Conservation (phyloP, 2,113 vertebrate genomes). For the Cebidichthys violaceus region DNA sequence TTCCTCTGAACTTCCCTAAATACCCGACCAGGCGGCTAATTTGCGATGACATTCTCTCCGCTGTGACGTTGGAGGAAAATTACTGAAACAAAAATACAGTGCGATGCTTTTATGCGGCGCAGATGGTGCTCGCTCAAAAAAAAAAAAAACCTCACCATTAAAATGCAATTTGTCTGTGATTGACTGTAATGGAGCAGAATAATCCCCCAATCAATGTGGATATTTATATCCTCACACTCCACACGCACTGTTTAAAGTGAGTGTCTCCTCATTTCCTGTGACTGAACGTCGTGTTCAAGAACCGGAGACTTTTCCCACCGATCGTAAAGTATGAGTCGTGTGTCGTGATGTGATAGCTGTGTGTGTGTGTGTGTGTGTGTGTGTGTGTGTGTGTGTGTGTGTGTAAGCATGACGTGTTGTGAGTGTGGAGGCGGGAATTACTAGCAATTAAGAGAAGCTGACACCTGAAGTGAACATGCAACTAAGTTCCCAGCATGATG, state of each 20-base stretch:
- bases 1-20: conserved; percentile 42
- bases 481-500: too few species aligned
- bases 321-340: conserved; percentile 27
- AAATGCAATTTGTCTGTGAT: conserved; percentile 71
- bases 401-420: background rate
- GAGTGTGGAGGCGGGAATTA: background rate
- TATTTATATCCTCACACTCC: conserved; percentile 46
- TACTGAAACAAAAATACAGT: conserved; percentile 36
- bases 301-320: background rate
- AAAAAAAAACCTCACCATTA: conserved; percentile 23
- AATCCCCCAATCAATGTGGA: conserved; percentile 53
- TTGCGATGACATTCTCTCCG: conserved; percentile 47
- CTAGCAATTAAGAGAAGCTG: background rate
- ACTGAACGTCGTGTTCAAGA: conserved; percentile 18
- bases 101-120: conserved; percentile 51
- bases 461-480: conserved; percentile 11
- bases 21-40: conserved; percentile 44
- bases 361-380: background rate
- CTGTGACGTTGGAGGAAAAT: conserved; percentile 55
- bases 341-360: conserved; percentile 11
- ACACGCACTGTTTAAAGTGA: background rate
- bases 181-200: conserved; percentile 69
- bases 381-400: too few species aligned
- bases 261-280: conserved; percentile 42
- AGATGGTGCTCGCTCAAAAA: conserved; percentile 63